Evolutionary conservation across 2,113 vertebrate species (phyloP), one percentile per base, ranked within the genome.

Genomic region (Synodontis membranacea): DNA sequence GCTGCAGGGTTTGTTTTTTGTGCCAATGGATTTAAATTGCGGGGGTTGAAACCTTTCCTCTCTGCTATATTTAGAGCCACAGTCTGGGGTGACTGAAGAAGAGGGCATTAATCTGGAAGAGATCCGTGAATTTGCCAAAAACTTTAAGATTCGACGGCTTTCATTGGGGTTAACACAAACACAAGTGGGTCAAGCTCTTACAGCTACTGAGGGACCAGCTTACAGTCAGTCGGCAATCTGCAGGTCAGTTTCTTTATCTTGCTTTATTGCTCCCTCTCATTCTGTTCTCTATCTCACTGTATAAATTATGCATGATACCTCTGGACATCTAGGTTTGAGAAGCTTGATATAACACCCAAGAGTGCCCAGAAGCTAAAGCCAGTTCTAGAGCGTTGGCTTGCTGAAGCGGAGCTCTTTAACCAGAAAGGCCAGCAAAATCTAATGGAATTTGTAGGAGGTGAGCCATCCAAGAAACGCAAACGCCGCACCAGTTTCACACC

Each of bases 191-290:
- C 98, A 99, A 90, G 98, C 98, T 8, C 93, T 99, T 83, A 99
- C 97, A 0, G 98, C 97, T 0, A 98, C 97, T 0, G 98, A 99
- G 90, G 98, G 98, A 5, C 98, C 98, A 0, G 97, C 98, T 5
- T 99, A 99, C 93, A 99, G 98, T 93, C 98, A 99, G 92, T 99
- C 97, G 1, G 98, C 98, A 85, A 99, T 99, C 91, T 99, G 98
- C 96, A 96, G 98, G 98, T 98, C 86, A 93, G 37, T 46, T 80
- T 25, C 0, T 25, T 79, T 28, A 44, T 75, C 11, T 84, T 60
- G 9, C 21, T 23, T 75, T 42, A 80, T 44, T 56, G 34, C 21
- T 42, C 72, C 9, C 50, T 15, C 15, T 79, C 25, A 34, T 15
- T 37, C 9, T 72, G 11, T 68, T 86, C 14, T 64, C 12, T 11